phyloP scores from a whole-genome alignment of 2,797 vertebrate species.

The Naso thynnoides region DNA sequence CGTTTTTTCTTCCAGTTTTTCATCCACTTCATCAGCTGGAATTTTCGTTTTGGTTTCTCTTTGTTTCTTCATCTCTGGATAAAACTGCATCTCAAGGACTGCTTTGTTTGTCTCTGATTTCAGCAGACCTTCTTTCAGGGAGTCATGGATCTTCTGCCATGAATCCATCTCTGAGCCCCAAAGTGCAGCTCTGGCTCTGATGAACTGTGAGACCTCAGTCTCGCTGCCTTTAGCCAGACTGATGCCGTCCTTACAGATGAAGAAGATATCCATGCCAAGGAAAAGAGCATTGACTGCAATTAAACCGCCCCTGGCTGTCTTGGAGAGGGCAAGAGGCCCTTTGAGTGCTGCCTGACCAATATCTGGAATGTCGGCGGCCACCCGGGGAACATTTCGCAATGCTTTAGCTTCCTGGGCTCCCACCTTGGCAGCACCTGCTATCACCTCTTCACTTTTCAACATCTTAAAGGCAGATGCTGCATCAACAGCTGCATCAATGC shows the following conservation, averaged over 20 bases:
- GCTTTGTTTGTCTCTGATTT: slow-evolving; percentile 32
- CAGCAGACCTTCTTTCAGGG: slow-evolving; percentile 52
- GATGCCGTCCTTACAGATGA: slow-evolving; percentile 81
- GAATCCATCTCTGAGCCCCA: slow-evolving; percentile 76
- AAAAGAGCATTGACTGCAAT: slow-evolving; percentile 77
- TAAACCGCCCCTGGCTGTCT: slow-evolving; percentile 65
- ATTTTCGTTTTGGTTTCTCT: background rate
- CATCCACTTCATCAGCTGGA: background rate
- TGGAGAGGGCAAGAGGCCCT: slow-evolving; percentile 58
- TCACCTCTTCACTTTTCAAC: slow-evolving; percentile 51
- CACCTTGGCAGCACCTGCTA: slow-evolving; percentile 31
- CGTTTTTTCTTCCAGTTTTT: background rate
- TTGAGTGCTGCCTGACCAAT: slow-evolving; percentile 73
- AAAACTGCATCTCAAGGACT: slow-evolving; percentile 67
- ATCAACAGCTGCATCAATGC: slow-evolving; percentile 59
- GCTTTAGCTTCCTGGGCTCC: slow-evolving; percentile 61
- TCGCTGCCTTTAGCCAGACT: slow-evolving; percentile 77
- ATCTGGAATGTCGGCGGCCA: slow-evolving; percentile 77
- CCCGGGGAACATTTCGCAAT: slow-evolving; percentile 53
- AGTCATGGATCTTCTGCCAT: slow-evolving; percentile 71
- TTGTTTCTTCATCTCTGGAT: slow-evolving; percentile 9
- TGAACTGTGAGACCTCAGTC: slow-evolving; percentile 67
- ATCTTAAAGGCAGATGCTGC: slow-evolving; percentile 25
- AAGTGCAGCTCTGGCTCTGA: slow-evolving; percentile 75
- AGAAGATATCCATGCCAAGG: slow-evolving; percentile 77